Conservation (phyloP, 2,797 vertebrate genomes). For the Pachyuromys duprasi region DNA sequence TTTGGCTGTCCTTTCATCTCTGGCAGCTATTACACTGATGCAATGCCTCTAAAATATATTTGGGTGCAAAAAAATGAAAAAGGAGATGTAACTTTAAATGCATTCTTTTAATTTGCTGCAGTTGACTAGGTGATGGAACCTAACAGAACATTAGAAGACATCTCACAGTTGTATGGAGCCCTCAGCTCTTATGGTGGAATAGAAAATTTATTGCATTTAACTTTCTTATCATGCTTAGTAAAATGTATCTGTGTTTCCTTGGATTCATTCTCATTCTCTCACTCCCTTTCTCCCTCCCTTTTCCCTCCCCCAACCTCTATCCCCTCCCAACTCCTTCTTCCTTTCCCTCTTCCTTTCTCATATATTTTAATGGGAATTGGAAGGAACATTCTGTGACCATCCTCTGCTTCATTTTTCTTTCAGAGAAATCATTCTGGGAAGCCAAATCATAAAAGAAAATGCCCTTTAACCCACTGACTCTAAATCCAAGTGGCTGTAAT, state of each 20-base stretch:
- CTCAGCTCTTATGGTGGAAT: neutral
- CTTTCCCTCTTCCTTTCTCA: neutral
- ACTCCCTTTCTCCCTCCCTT: neutral
- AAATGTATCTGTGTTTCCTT: neutral
- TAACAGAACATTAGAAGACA: accelerated
- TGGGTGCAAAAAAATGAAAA: neutral
- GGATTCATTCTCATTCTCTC: neutral
- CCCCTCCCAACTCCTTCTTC: neutral
- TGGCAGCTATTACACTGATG: neutral
- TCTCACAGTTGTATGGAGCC: accelerated
- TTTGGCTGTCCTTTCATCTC: neutral
- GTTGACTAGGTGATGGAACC: neutral
- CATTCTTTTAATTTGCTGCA: neutral
- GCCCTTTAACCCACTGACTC: neutral
- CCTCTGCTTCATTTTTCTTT: slow-evolving; percentile 12
- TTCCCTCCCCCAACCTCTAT: neutral
- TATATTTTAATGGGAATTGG: neutral
- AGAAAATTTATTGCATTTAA: neutral
- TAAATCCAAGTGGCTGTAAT: neutral
- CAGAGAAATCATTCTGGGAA: slow-evolving; percentile 16
- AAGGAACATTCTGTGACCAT: neutral
- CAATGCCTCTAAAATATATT: neutral
- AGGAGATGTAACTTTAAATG: neutral
- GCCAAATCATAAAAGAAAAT: slow-evolving; percentile 35
- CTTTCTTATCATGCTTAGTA: neutral